A percentile compares a stretch with the other conserved stretches of the same genome.
Conservation (phyloP, 2,113 vertebrate species). For the Thinocorus orbignyianus region DNA sequence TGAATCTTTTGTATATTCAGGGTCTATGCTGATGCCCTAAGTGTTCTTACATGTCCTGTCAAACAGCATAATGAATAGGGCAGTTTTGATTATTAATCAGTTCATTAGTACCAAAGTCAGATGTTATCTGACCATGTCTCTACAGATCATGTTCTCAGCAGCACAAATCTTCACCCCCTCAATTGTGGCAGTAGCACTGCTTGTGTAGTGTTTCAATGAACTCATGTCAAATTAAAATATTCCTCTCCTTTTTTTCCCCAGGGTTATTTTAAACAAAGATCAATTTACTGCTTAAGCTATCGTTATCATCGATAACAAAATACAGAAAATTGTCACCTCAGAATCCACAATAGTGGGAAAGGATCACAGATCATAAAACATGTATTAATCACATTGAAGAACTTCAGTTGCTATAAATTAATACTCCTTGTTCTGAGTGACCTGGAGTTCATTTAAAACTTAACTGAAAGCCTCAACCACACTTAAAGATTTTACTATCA, state of each 20-base stretch:
- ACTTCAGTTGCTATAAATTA: neutral
- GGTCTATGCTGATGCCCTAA: neutral
- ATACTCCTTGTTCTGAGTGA: neutral
- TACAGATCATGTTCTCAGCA: neutral
- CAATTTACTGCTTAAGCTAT: neutral
- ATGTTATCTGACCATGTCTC: neutral
- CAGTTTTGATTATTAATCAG: neutral
- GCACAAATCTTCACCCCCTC: neutral
- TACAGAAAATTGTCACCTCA: neutral
- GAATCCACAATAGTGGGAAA: neutral
- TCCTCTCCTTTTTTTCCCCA: neutral
- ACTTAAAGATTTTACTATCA: neutral
- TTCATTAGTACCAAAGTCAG: neutral
- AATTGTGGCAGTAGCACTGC: neutral
- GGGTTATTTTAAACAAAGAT: neutral
- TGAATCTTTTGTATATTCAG: neutral
- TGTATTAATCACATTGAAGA: neutral
- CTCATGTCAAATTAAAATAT: neutral
- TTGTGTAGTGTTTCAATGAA: neutral
- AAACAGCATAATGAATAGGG: neutral
- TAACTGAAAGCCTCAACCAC: neutral
- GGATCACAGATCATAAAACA: neutral
- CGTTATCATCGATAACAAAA: neutral
- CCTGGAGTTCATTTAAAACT: neutral
- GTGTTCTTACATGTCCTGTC: neutral